phyloP scores from a whole-genome alignment of 2,888 invertebrate genomes.

The Sinhomidia bicolor region DNA sequence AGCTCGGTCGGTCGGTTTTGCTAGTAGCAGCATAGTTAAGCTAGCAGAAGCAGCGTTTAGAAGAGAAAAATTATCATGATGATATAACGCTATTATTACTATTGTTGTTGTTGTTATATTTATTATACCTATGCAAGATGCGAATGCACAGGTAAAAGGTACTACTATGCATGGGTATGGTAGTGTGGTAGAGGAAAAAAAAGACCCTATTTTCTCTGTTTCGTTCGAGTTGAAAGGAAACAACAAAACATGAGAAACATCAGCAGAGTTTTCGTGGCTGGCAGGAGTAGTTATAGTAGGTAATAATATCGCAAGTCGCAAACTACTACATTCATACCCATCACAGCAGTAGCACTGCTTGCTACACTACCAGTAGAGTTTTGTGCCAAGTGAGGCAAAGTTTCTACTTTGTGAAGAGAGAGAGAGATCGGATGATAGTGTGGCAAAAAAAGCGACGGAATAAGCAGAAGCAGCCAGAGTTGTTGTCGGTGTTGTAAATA shows the following conservation, averaged over 20 bases:
- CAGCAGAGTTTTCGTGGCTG: not conserved
- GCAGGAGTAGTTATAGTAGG: not conserved
- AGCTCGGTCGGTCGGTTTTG: too few relatives aligned
- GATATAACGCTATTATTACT: not conserved
- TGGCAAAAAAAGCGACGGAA: slow-evolving; percentile 45
- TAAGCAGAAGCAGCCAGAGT: too few relatives aligned
- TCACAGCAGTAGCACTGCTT: not conserved
- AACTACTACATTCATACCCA: slow-evolving; percentile 5
- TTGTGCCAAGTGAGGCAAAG: slow-evolving; percentile 14
- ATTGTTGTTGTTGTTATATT: too few relatives aligned
- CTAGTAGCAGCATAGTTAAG: too few relatives aligned
- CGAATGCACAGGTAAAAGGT: not conserved
- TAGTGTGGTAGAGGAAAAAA: not conserved
- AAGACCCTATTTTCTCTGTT: not conserved
- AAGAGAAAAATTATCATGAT: not conserved
- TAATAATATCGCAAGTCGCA: not conserved
- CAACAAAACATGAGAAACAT: not conserved
- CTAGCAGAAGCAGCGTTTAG: not conserved
- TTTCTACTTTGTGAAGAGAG: not conserved
- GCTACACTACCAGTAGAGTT: not conserved
- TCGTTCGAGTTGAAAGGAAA: not conserved
- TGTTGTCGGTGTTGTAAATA: slow-evolving; percentile 40
- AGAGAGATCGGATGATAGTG: slow-evolving; percentile 8
- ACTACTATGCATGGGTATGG: not conserved
- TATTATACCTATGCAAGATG: not conserved